These are phyloP conservation scores for Eristalinus sepulchralis DNA, from an alignment of 2,888 invertebrate genomes.

Conservation along the genomic window DNA sequence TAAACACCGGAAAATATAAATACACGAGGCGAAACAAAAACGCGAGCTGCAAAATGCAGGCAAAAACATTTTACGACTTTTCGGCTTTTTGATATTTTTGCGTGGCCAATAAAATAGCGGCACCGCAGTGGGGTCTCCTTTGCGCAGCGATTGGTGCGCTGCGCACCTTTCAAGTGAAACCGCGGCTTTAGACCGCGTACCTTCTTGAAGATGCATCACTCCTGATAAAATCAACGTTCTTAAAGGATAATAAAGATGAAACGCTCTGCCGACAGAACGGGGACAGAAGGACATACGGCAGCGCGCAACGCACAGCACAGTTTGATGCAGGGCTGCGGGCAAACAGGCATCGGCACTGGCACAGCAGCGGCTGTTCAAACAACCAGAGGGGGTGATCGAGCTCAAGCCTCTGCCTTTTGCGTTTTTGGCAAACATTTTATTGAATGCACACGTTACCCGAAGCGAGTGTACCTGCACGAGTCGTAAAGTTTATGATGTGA, in stretches of 20 bases:
- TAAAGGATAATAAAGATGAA: slow-evolving; percentile 71
- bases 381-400: slow-evolving; percentile 45
- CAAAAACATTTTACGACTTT: slow-evolving; percentile 68
- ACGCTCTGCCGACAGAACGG: slow-evolving; percentile 33
- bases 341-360: background rate
- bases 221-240: slow-evolving; percentile 62
- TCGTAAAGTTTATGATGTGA: slow-evolving; percentile 64
- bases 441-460: background rate
- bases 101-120: slow-evolving; percentile 67
- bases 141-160: slow-evolving; percentile 41
- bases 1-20: slow-evolving; percentile 50
- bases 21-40: slow-evolving; percentile 12
- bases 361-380: background rate
- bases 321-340: background rate
- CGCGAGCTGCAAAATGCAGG: slow-evolving; percentile 16
- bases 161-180: slow-evolving; percentile 61
- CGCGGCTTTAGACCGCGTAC: slow-evolving; percentile 34
- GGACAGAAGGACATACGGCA: slow-evolving; percentile 31
- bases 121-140: slow-evolving; percentile 30
- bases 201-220: slow-evolving; percentile 49
- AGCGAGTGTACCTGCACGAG: slow-evolving; percentile 39
- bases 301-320: background rate
- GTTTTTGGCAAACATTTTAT: slow-evolving; percentile 18
- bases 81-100: slow-evolving; percentile 71
- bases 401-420: slow-evolving; percentile 30